phyloP scores from a whole-genome alignment of 2,888 invertebrate species.

The Tetragonula carbonaria region DNA sequence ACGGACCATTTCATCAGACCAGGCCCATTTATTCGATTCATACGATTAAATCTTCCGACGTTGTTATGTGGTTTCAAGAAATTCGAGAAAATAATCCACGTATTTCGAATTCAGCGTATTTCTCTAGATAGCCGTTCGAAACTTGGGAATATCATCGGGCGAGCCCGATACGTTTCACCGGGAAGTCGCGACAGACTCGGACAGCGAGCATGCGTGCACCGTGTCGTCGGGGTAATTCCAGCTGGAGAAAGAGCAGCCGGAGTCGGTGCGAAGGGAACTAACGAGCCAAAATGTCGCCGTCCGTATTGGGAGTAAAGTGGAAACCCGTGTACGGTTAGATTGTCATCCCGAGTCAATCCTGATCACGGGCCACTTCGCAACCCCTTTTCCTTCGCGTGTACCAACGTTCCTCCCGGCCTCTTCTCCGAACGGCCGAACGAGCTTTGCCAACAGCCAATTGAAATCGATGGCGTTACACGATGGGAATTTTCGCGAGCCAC shows the following conservation, averaged over 20 bases:
- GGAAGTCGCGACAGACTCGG: neutral
- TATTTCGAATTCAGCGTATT: neutral
- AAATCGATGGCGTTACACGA: conserved; percentile 63
- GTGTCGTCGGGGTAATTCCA: conserved; percentile 6
- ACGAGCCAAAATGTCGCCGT: conserved; percentile 66
- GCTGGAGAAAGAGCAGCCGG: neutral
- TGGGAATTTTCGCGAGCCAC: conserved; percentile 18
- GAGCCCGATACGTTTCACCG: neutral
- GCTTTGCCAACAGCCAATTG: conserved; percentile 55
- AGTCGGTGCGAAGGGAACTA: conserved; percentile 22
- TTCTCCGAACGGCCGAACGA: neutral
- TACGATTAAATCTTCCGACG: no score
- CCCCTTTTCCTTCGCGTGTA: conserved; percentile 53
- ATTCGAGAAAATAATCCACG: neutral
- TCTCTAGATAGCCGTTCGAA: neutral
- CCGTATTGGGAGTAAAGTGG: conserved; percentile 79
- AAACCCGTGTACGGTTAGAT: conserved; percentile 83
- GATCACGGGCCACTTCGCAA: conserved; percentile 74
- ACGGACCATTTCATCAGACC: no score
- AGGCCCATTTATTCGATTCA: no score
- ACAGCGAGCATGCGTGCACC: conserved; percentile 11
- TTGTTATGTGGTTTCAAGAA: neutral
- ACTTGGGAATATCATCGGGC: neutral
- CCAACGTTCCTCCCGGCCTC: conserved; percentile 28
- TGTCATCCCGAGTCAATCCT: conserved; percentile 83